These are phyloP conservation scores for Drosophila punjabiensis DNA, from an alignment of 1,140 invertebrate genomes.

Conservation along the genomic window DNA sequence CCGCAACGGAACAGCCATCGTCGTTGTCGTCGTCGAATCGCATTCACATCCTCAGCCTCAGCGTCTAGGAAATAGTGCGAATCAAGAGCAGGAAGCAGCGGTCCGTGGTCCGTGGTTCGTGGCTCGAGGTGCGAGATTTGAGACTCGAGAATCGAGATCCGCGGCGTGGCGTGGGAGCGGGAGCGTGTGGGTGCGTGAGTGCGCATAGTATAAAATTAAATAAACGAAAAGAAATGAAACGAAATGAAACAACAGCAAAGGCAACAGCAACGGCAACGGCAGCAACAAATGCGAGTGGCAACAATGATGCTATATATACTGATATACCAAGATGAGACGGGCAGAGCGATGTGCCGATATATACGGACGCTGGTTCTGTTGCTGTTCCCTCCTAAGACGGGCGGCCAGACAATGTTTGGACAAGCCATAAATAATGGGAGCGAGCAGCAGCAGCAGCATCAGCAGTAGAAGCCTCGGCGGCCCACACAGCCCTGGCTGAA, in stretches of 20 bases:
- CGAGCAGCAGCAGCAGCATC: conserved; percentile 20
- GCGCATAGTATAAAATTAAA: conserved; percentile 83
- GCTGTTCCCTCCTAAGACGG: conserved; percentile 34
- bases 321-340: conserved; percentile 53
- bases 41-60: not conserved
- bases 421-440: conserved; percentile 59
- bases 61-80: conserved; percentile 55
- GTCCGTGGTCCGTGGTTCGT: conserved; percentile 12
- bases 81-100: conserved; percentile 71
- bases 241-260: conserved; percentile 50
- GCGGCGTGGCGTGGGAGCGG: conserved; percentile 24
- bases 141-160: conserved; percentile 8
- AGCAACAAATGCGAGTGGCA: conserved; percentile 65
- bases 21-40: conserved; percentile 27
- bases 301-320: conserved; percentile 55
- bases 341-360: conserved; percentile 71
- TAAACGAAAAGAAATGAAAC: conserved; percentile 66
- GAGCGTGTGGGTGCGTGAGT: conserved; percentile 73
- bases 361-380: conserved; percentile 37
- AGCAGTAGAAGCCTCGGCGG: not conserved
- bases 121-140: conserved; percentile 9
- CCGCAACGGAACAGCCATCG: conserved; percentile 41
- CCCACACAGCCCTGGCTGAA: conserved; percentile 47
- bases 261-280: conserved; percentile 31
- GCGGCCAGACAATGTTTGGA: conserved; percentile 67